A percentile compares a stretch with the other conserved stretches of the same genome.
These are phyloP conservation scores for Cryptus viduatorius DNA, from an alignment of 2,888 invertebrate genomes.

Conservation along the genomic window DNA sequence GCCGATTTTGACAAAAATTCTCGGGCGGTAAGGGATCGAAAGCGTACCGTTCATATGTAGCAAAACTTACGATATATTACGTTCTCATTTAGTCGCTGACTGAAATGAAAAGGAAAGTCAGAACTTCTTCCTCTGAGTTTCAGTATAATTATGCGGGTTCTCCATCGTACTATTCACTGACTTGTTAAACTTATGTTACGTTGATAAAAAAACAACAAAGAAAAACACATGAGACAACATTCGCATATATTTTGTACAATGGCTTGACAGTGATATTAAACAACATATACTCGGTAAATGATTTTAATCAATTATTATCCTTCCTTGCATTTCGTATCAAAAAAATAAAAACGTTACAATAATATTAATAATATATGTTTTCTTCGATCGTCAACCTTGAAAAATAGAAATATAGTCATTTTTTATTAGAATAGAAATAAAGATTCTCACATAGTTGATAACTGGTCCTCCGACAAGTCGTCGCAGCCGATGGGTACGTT, in stretches of 20 bases:
- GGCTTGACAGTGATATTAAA: slow-evolving; percentile 64
- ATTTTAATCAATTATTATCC: background rate
- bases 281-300: slow-evolving; percentile 47
- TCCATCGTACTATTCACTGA: slow-evolving; percentile 49
- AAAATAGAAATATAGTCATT: background rate
- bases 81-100: slow-evolving; percentile 12
- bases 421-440: background rate
- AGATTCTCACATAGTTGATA: slow-evolving; percentile 67
- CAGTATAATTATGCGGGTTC: slow-evolving; percentile 37
- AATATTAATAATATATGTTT: slow-evolving; percentile 23
- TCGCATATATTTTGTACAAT: slow-evolving; percentile 68
- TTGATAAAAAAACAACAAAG: slow-evolving; percentile 22
- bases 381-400: slow-evolving; percentile 1
- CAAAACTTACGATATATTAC: slow-evolving; percentile 38
- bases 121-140: slow-evolving; percentile 48
- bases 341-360: slow-evolving; percentile 3
- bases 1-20: background rate
- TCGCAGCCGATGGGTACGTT: slow-evolving; percentile 63
- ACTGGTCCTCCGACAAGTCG: slow-evolving; percentile 75
- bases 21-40: slow-evolving; percentile 8
- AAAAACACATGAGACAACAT: slow-evolving; percentile 56
- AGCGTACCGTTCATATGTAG: slow-evolving; percentile 10
- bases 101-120: slow-evolving; percentile 9
- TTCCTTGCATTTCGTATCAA: background rate
- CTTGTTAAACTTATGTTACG: slow-evolving; percentile 61